Percentiles rank a stretch among this genome's conserved stretches.
Conservation (phyloP, 2,888 invertebrate genomes). For the Conus canariensis region DNA sequence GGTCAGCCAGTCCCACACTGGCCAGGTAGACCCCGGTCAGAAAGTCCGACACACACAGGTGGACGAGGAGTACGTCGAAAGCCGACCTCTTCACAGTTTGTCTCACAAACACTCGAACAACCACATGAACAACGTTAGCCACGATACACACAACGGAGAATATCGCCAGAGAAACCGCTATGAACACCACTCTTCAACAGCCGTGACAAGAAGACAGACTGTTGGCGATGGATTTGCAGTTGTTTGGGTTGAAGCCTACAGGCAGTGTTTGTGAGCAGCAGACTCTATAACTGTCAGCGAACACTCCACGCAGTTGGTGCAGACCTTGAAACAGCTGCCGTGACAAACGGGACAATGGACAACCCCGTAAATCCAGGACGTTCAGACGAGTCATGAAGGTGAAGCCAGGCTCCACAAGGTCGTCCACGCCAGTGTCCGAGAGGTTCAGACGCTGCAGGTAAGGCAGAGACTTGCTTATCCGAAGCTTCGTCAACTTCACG, state of each 20-base stretch:
- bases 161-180: not conserved
- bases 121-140: not conserved
- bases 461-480: not conserved
- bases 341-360: not conserved
- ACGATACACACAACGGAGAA: not conserved
- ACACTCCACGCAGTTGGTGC: not conserved
- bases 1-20: not conserved
- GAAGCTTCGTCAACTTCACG: not conserved
- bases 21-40: not conserved
- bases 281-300: not conserved
- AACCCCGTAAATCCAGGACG: not conserved
- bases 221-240: not conserved
- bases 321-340: not conserved
- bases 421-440: not conserved
- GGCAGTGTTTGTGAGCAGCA: not conserved
- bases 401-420: slow-evolving; percentile 1
- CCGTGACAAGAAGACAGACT: not conserved
- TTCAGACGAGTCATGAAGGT: not conserved
- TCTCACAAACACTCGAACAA: not conserved
- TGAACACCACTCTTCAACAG: not conserved
- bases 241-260: not conserved
- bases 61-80: not conserved
- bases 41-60: slow-evolving; percentile 7
- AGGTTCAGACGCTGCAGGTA: slow-evolving; percentile 8
- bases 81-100: not conserved